Percentiles rank a stretch among this genome's conserved stretches.
Evolutionary conservation across 2,797 vertebrate genomes (phyloP).

Genomic region (Oreochromis grahami): DNA sequence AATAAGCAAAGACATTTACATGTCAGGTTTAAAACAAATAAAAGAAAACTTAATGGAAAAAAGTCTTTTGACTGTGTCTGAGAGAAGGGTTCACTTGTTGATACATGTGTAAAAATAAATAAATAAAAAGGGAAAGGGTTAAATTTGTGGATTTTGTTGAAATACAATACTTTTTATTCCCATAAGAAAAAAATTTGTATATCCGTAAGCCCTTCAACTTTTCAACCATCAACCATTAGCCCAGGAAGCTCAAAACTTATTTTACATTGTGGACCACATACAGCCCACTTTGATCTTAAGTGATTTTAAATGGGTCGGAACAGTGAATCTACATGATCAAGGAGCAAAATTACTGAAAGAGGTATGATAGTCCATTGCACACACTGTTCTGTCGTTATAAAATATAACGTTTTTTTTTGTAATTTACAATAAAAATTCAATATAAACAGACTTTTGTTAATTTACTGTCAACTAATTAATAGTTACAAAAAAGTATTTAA

Average conservation of each 20-base stretch:
- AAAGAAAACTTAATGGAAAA: neutral
- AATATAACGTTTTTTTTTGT: neutral
- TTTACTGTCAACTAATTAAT: neutral
- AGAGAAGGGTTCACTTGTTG: neutral
- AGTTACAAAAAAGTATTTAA: neutral
- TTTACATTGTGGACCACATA: neutral
- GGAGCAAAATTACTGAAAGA: neutral
- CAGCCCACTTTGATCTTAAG: neutral
- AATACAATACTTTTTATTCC: neutral
- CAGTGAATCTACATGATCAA: neutral
- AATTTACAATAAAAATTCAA: neutral
- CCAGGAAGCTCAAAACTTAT: neutral
- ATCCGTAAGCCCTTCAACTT: neutral
- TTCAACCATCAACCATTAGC: neutral
- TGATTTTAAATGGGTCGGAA: neutral
- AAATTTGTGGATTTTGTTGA: neutral
- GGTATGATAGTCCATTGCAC: neutral
- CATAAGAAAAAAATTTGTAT: neutral
- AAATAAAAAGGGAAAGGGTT: neutral
- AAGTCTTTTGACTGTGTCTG: neutral
- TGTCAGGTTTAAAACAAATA: neutral
- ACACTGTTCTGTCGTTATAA: neutral
- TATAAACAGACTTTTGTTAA: neutral
- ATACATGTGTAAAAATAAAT: neutral
- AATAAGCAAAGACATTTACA: neutral